Evolutionary conservation across 1,140 invertebrate genomes (phyloP).

Genomic region (Ectropis grisescens): DNA sequence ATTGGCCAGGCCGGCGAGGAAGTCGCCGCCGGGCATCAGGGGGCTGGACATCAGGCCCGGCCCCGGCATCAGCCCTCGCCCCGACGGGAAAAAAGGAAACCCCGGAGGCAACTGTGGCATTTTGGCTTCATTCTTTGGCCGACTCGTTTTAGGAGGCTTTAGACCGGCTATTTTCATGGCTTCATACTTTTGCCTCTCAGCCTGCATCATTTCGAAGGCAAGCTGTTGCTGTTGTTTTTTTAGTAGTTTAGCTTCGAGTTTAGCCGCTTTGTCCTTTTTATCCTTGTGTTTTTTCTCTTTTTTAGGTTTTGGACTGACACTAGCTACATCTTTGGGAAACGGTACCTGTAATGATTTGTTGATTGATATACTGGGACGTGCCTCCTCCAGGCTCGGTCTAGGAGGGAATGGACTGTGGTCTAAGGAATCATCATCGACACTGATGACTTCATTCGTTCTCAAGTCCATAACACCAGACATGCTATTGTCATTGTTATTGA

Average conservation of each 20-base stretch:
- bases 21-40: slow-evolving; percentile 55
- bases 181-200: slow-evolving; percentile 49
- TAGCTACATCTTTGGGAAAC: slow-evolving; percentile 54
- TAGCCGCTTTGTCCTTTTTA: slow-evolving; percentile 72
- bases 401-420: slow-evolving; percentile 34
- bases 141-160: slow-evolving; percentile 53
- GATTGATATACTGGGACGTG: slow-evolving; percentile 40
- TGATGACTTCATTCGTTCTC: slow-evolving; percentile 59
- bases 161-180: slow-evolving; percentile 43
- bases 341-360: slow-evolving; percentile 51
- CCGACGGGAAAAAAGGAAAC: slow-evolving; percentile 70
- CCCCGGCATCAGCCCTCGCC: slow-evolving; percentile 65
- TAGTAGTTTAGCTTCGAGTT: slow-evolving; percentile 57
- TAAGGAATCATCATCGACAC: slow-evolving; percentile 59
- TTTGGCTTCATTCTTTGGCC: slow-evolving; percentile 77
- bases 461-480: slow-evolving; percentile 59
- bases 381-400: slow-evolving; percentile 19
- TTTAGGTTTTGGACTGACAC: slow-evolving; percentile 64
- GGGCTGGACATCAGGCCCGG: slow-evolving; percentile 79
- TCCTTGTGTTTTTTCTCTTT: slow-evolving; percentile 78
- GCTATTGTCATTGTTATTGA: slow-evolving; percentile 62
- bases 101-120: slow-evolving; percentile 60
- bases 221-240: slow-evolving; percentile 61
- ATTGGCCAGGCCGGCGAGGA: slow-evolving; percentile 50
- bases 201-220: slow-evolving; percentile 47